Base-by-base conservation (phyloP, 35 echinoderm and acorn worm genomes). In the Acanthaster planci region DNA sequence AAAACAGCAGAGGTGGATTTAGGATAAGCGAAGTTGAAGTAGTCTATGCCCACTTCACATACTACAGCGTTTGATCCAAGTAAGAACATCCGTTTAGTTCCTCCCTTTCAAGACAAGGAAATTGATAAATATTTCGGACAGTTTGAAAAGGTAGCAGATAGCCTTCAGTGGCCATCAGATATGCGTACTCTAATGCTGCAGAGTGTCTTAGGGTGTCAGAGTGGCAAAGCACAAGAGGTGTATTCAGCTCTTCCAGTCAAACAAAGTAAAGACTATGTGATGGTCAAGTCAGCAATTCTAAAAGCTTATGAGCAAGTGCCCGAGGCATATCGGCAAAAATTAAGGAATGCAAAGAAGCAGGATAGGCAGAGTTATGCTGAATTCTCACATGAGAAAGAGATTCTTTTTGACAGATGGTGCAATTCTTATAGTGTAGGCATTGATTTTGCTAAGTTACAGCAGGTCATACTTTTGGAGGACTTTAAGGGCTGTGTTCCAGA, bases 91-190 rank as follows among this genome's bases (percentile, higher is more conserved):
- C n/a, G n/a, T n/a, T n/a, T 52, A 14, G 38, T 89, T 17, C 56
- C 87, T 19, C 82, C 82, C 1, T 89, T 89, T 67, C 19, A 80
- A 2, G 68, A 53, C 27, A 39, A 35, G 42, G 77, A 88, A 80
- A 26, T 80, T 52, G 27, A 30, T 67, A 79, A 59, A 37, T 80
- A 79, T 26, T 89, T 89, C 56, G 15, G 19, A 21, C 39, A 5
- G 29, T 89, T 89, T 82, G 78, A 82, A 82, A 72, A 89, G 18
- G 7, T 89, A 2, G 79, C 78, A 18, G 52, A 27, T 5, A 56
- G 2, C 0, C 50, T 89, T 21, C 15, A 67, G 44, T 89, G 87
- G 87, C 87, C 60, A 68, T 26, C 21, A 26, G 29, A 60, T 4
- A 6, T 6, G 4, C 12, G 42, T 4, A 47, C 59, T n/a, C 15